A percentile compares a stretch with the other conserved stretches of the same genome.
These are phyloP conservation scores for Hydroisotoma schaefferi DNA, from an alignment of 2,888 invertebrate genomes.

Conservation along the genomic window DNA sequence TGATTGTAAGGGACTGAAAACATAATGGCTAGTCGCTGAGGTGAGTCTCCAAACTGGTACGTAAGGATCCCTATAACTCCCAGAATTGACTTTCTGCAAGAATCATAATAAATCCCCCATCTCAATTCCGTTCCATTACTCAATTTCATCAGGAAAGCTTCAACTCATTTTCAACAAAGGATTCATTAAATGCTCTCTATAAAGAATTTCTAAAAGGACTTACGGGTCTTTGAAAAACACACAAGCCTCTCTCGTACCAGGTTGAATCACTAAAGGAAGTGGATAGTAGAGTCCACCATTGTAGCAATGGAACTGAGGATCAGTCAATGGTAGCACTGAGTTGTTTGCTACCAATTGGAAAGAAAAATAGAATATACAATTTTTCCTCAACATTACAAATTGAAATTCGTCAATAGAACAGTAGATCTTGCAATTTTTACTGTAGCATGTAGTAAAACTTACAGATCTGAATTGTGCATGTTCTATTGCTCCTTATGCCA, in stretches of 20 bases:
- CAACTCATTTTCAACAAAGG: too few relatives aligned
- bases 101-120: not conserved
- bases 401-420: not conserved
- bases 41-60: constrained; percentile 34
- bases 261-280: constrained; percentile 31
- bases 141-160: too few relatives aligned
- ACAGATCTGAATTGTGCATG: constrained; percentile 40
- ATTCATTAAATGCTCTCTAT: not conserved
- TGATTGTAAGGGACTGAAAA: constrained; percentile 42
- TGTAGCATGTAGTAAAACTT: constrained; percentile 13
- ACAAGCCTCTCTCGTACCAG: constrained; percentile 34
- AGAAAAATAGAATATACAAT: not conserved
- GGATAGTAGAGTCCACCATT: constrained; percentile 34
- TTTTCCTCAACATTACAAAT: too few relatives aligned
- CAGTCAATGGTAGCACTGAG: constrained; percentile 24
- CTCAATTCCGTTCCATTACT: too few relatives aligned
- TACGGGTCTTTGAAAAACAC: constrained; percentile 34
- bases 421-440: constrained; percentile 1
- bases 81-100: constrained; percentile 28
- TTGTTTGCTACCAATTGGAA: constrained; percentile 31
- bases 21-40: constrained; percentile 33
- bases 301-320: constrained; percentile 35
- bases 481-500: constrained; percentile 38
- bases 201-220: not conserved
- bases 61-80: constrained; percentile 38